These are phyloP conservation scores for Drosophila falleni DNA, from an alignment of 2,888 invertebrate genomes.

Conservation along the genomic window DNA sequence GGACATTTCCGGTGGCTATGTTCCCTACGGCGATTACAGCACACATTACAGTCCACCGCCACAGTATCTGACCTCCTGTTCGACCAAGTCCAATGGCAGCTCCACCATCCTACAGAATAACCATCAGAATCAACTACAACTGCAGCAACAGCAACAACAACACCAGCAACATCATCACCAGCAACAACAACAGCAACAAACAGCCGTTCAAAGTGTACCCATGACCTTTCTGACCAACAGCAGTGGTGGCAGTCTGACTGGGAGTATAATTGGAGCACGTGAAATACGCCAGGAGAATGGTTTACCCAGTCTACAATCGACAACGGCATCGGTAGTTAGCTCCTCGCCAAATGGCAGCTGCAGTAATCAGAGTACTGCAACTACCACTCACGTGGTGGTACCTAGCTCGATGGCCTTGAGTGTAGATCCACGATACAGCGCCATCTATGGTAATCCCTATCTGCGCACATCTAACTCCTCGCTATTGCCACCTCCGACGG, in stretches of 20 bases:
- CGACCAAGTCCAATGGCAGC: conserved; percentile 84
- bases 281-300: conserved; percentile 85
- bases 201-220: conserved; percentile 74
- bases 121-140: conserved; percentile 82
- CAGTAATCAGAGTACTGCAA: conserved; percentile 84
- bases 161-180: conserved; percentile 73
- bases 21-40: conserved; percentile 94
- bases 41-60: conserved; percentile 95
- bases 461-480: conserved; percentile 89
- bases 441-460: conserved; percentile 96
- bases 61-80: conserved; percentile 84
- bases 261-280: conserved; percentile 84
- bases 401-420: conserved; percentile 78
- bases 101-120: conserved; percentile 83
- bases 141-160: conserved; percentile 81
- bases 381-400: conserved; percentile 82
- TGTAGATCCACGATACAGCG: conserved; percentile 94
- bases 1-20: conserved; percentile 90
- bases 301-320: conserved; percentile 84
- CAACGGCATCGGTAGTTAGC: conserved; percentile 85
- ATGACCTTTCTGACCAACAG: conserved; percentile 84
- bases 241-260: conserved; percentile 83
- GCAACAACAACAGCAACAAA: conserved; percentile 67
- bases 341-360: conserved; percentile 85
- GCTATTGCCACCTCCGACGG: conserved; percentile 88